These are phyloP conservation scores for Otolemur crassicaudatus DNA, from an alignment of 2,797 vertebrate species.

Conservation along the genomic window DNA sequence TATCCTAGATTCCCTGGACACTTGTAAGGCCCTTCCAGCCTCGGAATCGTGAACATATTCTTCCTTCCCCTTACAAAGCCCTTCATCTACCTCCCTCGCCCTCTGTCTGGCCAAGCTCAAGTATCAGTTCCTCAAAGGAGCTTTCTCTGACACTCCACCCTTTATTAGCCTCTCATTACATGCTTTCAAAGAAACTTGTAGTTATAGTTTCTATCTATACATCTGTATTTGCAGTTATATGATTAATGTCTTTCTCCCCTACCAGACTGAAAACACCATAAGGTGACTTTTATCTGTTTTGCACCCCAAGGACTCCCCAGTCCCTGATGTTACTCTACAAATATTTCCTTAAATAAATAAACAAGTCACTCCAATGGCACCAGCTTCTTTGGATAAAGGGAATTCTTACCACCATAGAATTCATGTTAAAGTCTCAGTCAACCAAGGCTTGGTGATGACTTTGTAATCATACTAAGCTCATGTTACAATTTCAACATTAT, in stretches of 20 bases:
- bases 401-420: neutral
- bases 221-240: neutral
- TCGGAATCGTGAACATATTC: neutral
- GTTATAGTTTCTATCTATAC: neutral
- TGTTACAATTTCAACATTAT: neutral
- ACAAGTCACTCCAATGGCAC: neutral
- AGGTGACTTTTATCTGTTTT: neutral
- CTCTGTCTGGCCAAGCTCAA: neutral
- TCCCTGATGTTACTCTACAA: neutral
- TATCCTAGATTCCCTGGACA: neutral
- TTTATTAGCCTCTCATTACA: neutral
- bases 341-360: constrained; percentile 3
- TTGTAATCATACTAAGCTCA: neutral
- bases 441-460: neutral
- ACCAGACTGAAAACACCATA: neutral
- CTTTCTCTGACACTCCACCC: neutral
- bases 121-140: neutral
- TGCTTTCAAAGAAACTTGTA: neutral
- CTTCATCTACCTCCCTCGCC: neutral
- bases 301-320: neutral
- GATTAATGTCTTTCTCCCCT: neutral
- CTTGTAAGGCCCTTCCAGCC: neutral
- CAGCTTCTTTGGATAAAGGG: neutral
- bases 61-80: neutral
- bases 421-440: neutral